Base-by-base conservation (phyloP, 2,888 invertebrate species). In the Syrista parreyssii region DNA sequence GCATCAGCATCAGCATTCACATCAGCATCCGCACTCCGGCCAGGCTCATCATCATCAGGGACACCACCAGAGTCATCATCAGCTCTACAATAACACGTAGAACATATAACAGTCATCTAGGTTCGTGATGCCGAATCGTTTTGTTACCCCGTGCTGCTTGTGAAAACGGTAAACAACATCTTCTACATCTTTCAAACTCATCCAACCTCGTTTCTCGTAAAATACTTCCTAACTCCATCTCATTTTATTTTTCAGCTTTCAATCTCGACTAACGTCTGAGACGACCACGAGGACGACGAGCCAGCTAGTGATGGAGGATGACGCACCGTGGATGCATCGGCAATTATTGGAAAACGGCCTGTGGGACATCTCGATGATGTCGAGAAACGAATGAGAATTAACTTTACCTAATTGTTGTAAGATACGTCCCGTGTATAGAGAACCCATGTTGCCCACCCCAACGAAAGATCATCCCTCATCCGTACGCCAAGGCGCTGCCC, bases 71-170 rank as follows among this genome's bases (percentile, higher is more conserved):
- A 86, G 86, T 82, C 90, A 90, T 80, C 90, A 90, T 83, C 90
- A 90, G 79, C 87, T 90, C 80, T 90, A 90, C 83, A 90, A 90
- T 83, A 90, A 90, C 82, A 90, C 90, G 90, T 90, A 90, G 88
- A 87, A 83, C 84, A 84, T 80, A 78, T 80, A 23, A 55, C 1
- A 23, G 55, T 23, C 55, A 55, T 55, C 55, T 55, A 36, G 78
- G 76, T 81, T 83, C 80, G 82, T 82, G 82, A 82, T 83, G 72
- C 81, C 82, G 80, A 82, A 84, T 79, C 83, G 82, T 81, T 55
- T 23, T 81, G 79, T 78, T 84, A 83, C 75, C 82, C 82, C 77
- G 77, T 82, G 81, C 81, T 81, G 77, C 79, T 84, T 81, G 74
- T 81, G 78, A 82, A 79, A 79, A 82, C 82, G 81, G 84, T 84